phyloP scores from a whole-genome alignment of 1,140 invertebrate genomes.

The Hypsibius dujardini region DNA sequence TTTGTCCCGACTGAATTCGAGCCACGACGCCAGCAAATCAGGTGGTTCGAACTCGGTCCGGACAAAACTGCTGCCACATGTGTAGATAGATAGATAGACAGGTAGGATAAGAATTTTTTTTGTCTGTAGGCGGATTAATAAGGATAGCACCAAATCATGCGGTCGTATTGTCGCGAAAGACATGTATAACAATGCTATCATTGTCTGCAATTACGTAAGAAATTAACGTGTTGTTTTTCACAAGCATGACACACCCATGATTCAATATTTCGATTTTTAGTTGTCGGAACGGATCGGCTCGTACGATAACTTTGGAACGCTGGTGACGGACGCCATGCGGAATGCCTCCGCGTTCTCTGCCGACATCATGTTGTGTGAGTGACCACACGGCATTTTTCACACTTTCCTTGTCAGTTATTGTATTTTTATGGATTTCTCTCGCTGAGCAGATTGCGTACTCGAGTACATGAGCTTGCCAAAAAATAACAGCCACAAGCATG shows the following conservation, averaged over 20 bases:
- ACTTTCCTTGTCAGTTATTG: not conserved
- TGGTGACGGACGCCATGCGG: constrained; percentile 92
- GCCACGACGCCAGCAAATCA: too few relatives aligned
- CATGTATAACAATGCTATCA: constrained; percentile 80
- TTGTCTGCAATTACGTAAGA: constrained; percentile 82
- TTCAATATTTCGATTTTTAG: constrained; percentile 29
- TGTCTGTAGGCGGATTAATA: constrained; percentile 55
- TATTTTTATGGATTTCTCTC: constrained; percentile 15
- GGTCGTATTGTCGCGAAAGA: constrained; percentile 88
- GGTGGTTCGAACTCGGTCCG: too few relatives aligned
- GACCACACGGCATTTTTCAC: too few relatives aligned
- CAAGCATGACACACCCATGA: not conserved
- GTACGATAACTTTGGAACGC: constrained; percentile 85
- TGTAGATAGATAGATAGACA: too few relatives aligned
- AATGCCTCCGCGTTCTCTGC: constrained; percentile 87
- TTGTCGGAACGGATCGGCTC: constrained; percentile 77
- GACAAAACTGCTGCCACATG: too few relatives aligned
- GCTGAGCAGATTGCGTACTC: too few relatives aligned
- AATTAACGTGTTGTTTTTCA: constrained; percentile 15
- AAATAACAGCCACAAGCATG: constrained; percentile 58
- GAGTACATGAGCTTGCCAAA: constrained; percentile 58
- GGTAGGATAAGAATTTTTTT: too few relatives aligned
- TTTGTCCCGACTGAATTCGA: too few relatives aligned
- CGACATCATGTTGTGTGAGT: constrained; percentile 69
- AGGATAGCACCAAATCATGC: constrained; percentile 92